Base-by-base conservation (phyloP, 2,113 vertebrate species). In the Chloropsis cyanopogon region DNA sequence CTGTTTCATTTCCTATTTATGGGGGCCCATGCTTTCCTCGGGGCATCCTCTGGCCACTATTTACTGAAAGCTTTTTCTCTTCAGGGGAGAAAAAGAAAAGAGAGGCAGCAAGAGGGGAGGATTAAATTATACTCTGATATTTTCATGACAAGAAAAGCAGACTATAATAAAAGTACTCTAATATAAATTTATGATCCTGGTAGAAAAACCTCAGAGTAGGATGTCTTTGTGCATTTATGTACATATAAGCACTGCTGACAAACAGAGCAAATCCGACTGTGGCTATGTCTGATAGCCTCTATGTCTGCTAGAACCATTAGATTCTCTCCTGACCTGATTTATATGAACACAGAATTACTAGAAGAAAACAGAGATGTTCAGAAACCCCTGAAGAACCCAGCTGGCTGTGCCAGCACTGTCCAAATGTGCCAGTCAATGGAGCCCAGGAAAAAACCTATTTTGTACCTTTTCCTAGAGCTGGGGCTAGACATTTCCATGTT, bases 1-100 rank as follows among this genome's bases (percentile, higher is more conserved):
- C 81, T 93, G 68, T 88, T 96, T 90, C 78, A 95, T 96, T 95
- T 95, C 72, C 84, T 88, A 78, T 94, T 96, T 92, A 91, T 64
- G 49, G 46, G 61, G 69, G 23, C 90, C 25, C 0, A 0, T 37
- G 64, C 31, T 91, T 91, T 96, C 95, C 90, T 92, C 4, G 0
- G 42, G 92, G 91, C 71, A 77, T 88, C 87, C 78, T 89, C 68
- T 86, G 78, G 60, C 71, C 68, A 57, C 81, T 68, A 33, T 60
- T 71, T 77, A 75, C 49, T 81, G 63, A 90, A 82, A 92, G 52
- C 71, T 73, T 75, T 64, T 69, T 90, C 73, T 78, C 71, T 93
- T 92, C 79, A 81, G 52, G 68, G 57, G 37, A 93, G 82, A 66
- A 92, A 86, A 26, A 81, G 86, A 83, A 87, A 80, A 92, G 47